Conservation (phyloP, 2,888 invertebrate genomes). For the Catocala nupta region DNA sequence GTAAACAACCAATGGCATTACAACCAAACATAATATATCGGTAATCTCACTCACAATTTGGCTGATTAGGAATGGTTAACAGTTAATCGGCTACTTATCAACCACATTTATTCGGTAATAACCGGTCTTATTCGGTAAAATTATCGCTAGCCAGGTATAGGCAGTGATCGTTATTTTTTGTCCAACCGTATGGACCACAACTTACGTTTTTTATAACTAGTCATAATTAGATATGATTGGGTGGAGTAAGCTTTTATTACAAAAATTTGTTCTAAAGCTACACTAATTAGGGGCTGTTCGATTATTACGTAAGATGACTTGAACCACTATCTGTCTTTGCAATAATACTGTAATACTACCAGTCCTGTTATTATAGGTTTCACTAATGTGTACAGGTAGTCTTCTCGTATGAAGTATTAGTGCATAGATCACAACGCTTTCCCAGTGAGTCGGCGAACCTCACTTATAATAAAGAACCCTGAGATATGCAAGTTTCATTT, state of each 20-base stretch:
- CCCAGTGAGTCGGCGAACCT: no score
- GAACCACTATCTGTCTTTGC: no score
- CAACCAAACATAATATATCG: slow-evolving; percentile 37
- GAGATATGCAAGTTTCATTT: no score
- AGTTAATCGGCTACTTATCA: slow-evolving; percentile 34
- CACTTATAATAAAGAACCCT: no score
- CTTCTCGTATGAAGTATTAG: no score
- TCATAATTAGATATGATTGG: slow-evolving; percentile 27
- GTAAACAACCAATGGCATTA: slow-evolving; percentile 30
- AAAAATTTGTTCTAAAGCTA: slow-evolving; percentile 22
- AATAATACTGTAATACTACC: no score
- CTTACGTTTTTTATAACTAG: slow-evolving; percentile 25
- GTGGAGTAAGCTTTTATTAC: slow-evolving; percentile 50
- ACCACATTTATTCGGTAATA: slow-evolving; percentile 13
- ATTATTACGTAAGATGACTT: no score
- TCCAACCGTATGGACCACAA: slow-evolving; percentile 38
- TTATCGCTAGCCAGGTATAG: slow-evolving; percentile 41
- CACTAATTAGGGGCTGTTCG: no score
- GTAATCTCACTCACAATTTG: slow-evolving; percentile 66
- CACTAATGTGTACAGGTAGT: no score
- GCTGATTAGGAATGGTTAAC: slow-evolving; percentile 66
- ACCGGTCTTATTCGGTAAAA: slow-evolving; percentile 23
- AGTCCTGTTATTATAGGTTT: no score
- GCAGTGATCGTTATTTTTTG: slow-evolving; percentile 40
- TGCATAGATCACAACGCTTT: no score